Percentiles rank a stretch among this genome's conserved stretches.
phyloP scores from a whole-genome alignment of 2,113 vertebrate species.

The Gavia stellata region DNA sequence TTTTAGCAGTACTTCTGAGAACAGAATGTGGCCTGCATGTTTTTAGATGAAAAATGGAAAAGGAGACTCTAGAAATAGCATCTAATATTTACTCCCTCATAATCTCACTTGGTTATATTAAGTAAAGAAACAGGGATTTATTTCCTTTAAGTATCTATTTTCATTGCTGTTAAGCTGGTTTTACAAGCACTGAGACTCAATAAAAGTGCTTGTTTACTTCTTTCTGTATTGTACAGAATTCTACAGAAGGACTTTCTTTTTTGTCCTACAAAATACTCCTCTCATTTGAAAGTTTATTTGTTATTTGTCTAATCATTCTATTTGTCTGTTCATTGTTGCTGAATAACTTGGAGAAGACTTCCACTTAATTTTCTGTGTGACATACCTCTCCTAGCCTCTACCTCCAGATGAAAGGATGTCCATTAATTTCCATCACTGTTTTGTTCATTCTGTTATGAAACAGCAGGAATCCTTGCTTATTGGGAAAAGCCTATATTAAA shows the following conservation, averaged over 20 bases:
- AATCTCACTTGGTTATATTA: neutral
- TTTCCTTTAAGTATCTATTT: neutral
- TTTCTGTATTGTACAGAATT: neutral
- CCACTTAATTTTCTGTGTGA: neutral
- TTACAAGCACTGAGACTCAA: neutral
- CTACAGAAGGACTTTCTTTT: neutral
- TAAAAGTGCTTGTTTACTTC: neutral
- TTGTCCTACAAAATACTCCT: neutral
- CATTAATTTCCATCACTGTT: neutral
- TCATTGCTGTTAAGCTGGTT: neutral
- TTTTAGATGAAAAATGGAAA: neutral
- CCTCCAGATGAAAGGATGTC: neutral
- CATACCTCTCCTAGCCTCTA: neutral
- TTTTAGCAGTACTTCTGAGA: neutral
- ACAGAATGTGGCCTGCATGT: neutral
- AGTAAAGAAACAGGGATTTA: neutral
- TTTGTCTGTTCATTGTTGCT: neutral
- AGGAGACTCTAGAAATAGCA: neutral
- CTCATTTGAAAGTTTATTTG: neutral
- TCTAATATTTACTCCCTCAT: neutral
- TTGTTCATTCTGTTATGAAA: neutral
- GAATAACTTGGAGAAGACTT: neutral
- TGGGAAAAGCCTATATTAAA: neutral
- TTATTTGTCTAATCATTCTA: neutral
- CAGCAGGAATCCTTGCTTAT: neutral